Evolutionary conservation across 2,888 invertebrate species (phyloP), one percentile per base, ranked within the genome.

Genomic region (Mylabris sibirica): DNA sequence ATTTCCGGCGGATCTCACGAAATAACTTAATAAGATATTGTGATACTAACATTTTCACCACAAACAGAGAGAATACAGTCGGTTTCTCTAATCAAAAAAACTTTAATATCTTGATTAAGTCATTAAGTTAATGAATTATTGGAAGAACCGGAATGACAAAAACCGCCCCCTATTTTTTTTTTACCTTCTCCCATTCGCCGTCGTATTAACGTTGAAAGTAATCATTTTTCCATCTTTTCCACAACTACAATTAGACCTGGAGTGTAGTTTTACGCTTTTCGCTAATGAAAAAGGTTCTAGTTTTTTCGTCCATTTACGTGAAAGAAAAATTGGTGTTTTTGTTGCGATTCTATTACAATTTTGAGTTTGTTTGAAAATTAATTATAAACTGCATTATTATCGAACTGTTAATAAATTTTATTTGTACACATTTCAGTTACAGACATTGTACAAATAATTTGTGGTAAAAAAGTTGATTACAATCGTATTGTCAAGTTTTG

Each of bases 1-100:
- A 76, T 77, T 76, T 78, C 77, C 76, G 74, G 70, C 74, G 76
- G 75, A 78, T 75, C 75, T 74, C 74, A 75, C 75, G 73, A 71
- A 72, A 71, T 71, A 74, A 70, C 69, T 71, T 76, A 75, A 78
- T 76, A 72, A 75, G 73, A 69, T 30, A 30, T 30, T 30, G 4
- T 30, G 8, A 6, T 6, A 30, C 30, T 8, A 0, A 4, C 30
- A 30, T 30, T 30, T 30, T 1, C 30, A 30, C 30, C 30, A 30
- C 30, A 30, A n/a, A n/a, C n/a, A n/a, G n/a, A n/a, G n/a, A n/a
- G n/a, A n/a, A n/a, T n/a, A n/a, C n/a, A n/a, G n/a, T n/a, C n/a
- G n/a, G n/a, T n/a, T n/a, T n/a, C 14, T 17, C 14, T 41, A 41
- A 41, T n/a, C n/a, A n/a, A 44, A n/a, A 44, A 44, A 44, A 12